phyloP scores from a whole-genome alignment of 2,797 vertebrate species.

The Labroides dimidiatus region DNA sequence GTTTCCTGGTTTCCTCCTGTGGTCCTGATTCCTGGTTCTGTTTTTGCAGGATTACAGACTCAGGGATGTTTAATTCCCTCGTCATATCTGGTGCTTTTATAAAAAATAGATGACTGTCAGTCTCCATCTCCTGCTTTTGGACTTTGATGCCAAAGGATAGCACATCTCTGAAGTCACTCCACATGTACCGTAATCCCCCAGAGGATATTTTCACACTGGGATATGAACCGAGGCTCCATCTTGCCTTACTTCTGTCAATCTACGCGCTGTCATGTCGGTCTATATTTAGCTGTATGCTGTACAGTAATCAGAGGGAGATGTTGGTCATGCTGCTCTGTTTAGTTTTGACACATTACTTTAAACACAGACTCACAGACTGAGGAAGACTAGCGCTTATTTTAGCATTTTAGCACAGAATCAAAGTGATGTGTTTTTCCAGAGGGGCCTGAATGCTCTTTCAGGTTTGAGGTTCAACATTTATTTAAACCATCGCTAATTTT shows the following conservation, averaged over 20 bases:
- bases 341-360: constrained; percentile 1
- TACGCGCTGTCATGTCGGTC: constrained; percentile 30
- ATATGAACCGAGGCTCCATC: constrained; percentile 20
- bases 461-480: no score
- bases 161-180: constrained; percentile 18
- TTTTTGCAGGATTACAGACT: constrained; percentile 7
- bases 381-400: background rate
- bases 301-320: constrained; percentile 6
- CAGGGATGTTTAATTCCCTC: no score
- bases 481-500: no score
- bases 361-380: background rate
- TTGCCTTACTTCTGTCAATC: constrained; percentile 35
- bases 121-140: constrained; percentile 3
- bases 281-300: constrained; percentile 39
- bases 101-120: background rate
- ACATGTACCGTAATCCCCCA: constrained; percentile 18
- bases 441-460: no score
- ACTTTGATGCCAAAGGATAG: constrained; percentile 14
- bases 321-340: constrained; percentile 4
- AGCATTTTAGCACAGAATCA: background rate
- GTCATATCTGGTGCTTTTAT: background rate
- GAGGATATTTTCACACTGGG: constrained; percentile 27
- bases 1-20: background rate
- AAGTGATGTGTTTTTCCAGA: background rate
- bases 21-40: constrained; percentile 1